A percentile compares a stretch with the other conserved stretches of the same genome.
Evolutionary conservation across 2,888 invertebrate genomes (phyloP).

Genomic region (Thelaira solivaga): DNA sequence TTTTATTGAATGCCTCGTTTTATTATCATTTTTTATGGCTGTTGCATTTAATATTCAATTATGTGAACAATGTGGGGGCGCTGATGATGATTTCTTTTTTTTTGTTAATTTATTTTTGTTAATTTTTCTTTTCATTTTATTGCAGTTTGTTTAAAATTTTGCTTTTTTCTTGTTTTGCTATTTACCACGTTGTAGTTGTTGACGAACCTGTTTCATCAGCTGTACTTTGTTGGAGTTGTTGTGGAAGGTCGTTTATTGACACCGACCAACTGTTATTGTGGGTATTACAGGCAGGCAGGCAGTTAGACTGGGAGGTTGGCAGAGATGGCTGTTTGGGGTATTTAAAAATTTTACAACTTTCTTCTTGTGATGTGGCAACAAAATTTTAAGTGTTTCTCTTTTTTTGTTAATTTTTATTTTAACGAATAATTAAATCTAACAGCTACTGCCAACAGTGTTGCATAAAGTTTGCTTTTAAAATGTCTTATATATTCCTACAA

Average conservation of each 20-base stretch:
- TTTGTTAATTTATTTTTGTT: too few species aligned
- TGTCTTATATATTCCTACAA: neutral
- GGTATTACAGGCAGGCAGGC: neutral
- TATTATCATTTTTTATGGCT: slow-evolving; percentile 19
- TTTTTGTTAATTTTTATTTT: slow-evolving; percentile 24
- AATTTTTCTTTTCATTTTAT: slow-evolving; percentile 17
- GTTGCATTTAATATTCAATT: slow-evolving; percentile 52
- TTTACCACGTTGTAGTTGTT: slow-evolving; percentile 16
- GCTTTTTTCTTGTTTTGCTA: neutral
- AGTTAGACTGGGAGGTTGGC: neutral
- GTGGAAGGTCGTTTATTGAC: slow-evolving; percentile 66
- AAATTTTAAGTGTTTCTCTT: slow-evolving; percentile 18
- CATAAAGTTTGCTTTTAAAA: neutral
- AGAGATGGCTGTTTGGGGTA: neutral
- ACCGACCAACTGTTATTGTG: slow-evolving; percentile 28
- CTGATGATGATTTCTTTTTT: slow-evolving; percentile 19
- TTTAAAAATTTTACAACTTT: slow-evolving; percentile 27
- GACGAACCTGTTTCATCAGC: slow-evolving; percentile 44
- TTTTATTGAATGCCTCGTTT: slow-evolving; percentile 1
- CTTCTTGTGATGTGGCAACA: slow-evolving; percentile 24
- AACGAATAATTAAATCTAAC: slow-evolving; percentile 15
- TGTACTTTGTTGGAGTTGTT: slow-evolving; percentile 31
- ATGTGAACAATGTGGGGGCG: slow-evolving; percentile 56
- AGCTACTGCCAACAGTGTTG: neutral
- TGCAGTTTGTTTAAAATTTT: neutral